Percentiles rank a stretch among this genome's conserved stretches.
phyloP scores from a whole-genome alignment of 2,888 invertebrate genomes.

The Leptopilina drosophilae region DNA sequence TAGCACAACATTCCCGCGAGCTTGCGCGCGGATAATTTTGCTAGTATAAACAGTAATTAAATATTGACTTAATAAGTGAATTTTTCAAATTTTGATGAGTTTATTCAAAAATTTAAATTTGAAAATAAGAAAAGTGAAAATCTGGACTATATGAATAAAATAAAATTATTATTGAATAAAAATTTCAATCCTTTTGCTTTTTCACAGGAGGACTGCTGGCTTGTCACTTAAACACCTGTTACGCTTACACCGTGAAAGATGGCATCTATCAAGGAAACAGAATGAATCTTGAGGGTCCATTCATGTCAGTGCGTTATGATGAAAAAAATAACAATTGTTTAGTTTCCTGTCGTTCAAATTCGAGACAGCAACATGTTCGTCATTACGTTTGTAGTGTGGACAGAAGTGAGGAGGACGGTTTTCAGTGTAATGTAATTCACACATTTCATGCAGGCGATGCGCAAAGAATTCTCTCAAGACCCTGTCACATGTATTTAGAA shows the following conservation, averaged over 20 bases:
- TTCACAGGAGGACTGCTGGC: constrained; percentile 82
- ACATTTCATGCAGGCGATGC: constrained; percentile 84
- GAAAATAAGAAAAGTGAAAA: too few relatives aligned
- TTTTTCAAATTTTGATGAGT: too few relatives aligned
- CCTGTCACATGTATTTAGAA: constrained; percentile 80
- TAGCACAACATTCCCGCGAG: too few relatives aligned
- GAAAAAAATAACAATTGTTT: constrained; percentile 82
- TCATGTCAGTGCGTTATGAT: constrained; percentile 86
- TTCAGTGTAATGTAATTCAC: constrained; percentile 80
- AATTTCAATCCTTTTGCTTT: constrained; percentile 21
- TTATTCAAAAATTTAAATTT: too few relatives aligned
- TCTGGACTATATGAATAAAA: too few relatives aligned
- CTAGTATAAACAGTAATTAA: too few relatives aligned
- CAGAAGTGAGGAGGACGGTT: constrained; percentile 75
- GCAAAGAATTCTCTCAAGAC: constrained; percentile 83
- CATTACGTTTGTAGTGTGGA: constrained; percentile 78
- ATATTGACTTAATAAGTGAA: too few relatives aligned
- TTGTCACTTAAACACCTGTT: constrained; percentile 86
- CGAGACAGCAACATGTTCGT: constrained; percentile 78
- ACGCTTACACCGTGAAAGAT: constrained; percentile 81
- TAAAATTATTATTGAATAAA: too few relatives aligned
- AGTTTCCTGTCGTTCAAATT: constrained; percentile 84
- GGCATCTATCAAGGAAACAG: constrained; percentile 70
- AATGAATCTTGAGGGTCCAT: constrained; percentile 84
- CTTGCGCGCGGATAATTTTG: too few relatives aligned